Conservation (phyloP, 2,113 vertebrate genomes). For the Myiozetetes cayanensis region DNA sequence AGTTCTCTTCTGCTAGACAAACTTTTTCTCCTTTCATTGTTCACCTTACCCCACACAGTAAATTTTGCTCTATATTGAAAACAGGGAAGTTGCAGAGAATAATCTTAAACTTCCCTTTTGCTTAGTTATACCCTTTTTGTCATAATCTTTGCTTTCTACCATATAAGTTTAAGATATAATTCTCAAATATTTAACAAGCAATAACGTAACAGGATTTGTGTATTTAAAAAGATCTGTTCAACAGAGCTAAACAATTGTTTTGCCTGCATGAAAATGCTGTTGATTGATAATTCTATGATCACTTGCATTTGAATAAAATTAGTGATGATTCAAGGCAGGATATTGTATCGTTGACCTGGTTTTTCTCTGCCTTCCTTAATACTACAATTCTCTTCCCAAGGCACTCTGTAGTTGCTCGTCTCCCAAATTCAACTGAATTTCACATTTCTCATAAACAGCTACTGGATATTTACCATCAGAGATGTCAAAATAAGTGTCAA, state of each 20-base stretch:
- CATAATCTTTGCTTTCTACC: neutral
- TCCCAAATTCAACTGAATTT: neutral
- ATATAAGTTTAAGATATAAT: neutral
- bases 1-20: neutral
- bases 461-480: neutral
- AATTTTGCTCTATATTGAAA: neutral
- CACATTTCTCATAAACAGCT: neutral
- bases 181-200: neutral
- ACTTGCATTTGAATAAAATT: neutral
- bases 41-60: neutral
- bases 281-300: neutral
- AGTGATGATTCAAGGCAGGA: neutral
- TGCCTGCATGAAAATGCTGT: neutral
- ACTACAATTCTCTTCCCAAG: neutral
- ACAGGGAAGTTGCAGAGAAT: neutral
- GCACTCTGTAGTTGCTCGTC: neutral
- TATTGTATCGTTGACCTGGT: neutral
- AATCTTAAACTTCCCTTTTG: neutral
- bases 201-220: neutral
- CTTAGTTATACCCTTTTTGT: neutral
- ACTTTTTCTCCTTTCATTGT: neutral
- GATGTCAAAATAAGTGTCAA: neutral
- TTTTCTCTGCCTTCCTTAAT: neutral
- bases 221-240: neutral
- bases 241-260: neutral